Percentiles rank a stretch among this genome's conserved stretches.
Evolutionary conservation across 2,888 invertebrate species (phyloP).

Genomic region (Neoascia interrupta): DNA sequence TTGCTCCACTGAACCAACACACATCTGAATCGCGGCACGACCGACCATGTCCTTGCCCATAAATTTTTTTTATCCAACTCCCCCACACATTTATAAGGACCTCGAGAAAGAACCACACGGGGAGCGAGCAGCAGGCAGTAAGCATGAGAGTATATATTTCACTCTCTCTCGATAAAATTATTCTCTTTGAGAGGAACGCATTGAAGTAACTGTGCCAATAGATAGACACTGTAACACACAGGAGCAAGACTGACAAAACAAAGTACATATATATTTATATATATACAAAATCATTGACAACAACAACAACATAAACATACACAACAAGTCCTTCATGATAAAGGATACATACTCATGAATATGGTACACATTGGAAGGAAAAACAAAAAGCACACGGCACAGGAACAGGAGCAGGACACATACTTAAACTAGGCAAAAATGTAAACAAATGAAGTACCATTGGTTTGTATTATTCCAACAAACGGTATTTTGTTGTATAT

Average conservation of each 20-base stretch:
- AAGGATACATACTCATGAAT: too few relatives aligned
- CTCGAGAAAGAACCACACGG: too few relatives aligned
- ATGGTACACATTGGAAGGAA: conserved; percentile 11
- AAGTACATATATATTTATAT: not conserved
- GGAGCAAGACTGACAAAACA: conserved; percentile 16
- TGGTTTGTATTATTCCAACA: conserved; percentile 15
- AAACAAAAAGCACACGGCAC: conserved; percentile 9
- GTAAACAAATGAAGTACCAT: conserved; percentile 54
- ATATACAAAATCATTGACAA: conserved; percentile 14
- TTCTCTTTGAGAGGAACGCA: conserved; percentile 54
- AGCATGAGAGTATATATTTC: conserved; percentile 17
- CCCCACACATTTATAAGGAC: too few relatives aligned
- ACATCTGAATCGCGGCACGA: not conserved
- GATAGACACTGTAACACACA: conserved; percentile 46
- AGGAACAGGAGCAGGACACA: conserved; percentile 35
- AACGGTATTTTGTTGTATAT: not conserved
- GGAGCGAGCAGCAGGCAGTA: conserved; percentile 6
- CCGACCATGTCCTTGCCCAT: conserved; percentile 63
- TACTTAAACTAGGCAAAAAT: conserved; percentile 41
- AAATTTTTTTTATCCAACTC: conserved; percentile 15
- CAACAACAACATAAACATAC: conserved; percentile 43
- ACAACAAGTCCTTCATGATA: conserved; percentile 58
- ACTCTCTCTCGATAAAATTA: conserved; percentile 14
- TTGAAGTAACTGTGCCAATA: conserved; percentile 42
- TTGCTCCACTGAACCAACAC: conserved; percentile 9